These are phyloP conservation scores for Frieseomelitta varia DNA, from an alignment of 1,140 invertebrate genomes.

Conservation along the genomic window DNA sequence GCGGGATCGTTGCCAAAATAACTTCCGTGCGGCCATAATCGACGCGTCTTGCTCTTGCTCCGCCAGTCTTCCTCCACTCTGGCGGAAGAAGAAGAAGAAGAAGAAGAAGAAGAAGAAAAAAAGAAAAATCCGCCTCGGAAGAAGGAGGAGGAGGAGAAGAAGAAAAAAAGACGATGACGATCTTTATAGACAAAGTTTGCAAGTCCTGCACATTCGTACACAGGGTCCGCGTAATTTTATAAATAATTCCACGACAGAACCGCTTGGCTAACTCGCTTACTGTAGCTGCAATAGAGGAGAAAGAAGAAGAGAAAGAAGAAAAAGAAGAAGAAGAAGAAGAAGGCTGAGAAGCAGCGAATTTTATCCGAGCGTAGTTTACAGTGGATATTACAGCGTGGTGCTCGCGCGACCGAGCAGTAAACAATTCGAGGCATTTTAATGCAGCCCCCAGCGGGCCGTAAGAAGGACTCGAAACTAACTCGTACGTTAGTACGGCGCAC, in stretches of 20 bases:
- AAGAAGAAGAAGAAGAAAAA: neutral
- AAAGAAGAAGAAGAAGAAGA: neutral
- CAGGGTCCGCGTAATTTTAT: constrained; percentile 47
- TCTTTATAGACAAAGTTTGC: constrained; percentile 59
- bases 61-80: neutral
- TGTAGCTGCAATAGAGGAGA: neutral
- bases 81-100: neutral
- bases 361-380: constrained; percentile 66
- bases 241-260: constrained; percentile 50
- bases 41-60: neutral
- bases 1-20: constrained; percentile 45
- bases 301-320: neutral
- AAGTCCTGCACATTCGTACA: constrained; percentile 26
- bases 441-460: constrained; percentile 65
- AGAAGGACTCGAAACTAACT: constrained; percentile 64
- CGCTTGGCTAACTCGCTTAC: neutral
- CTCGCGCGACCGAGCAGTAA: constrained; percentile 54
- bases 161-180: constrained; percentile 16
- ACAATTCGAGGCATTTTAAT: constrained; percentile 74
- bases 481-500: constrained; percentile 36
- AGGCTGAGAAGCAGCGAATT: constrained; percentile 14
- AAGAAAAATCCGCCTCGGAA: neutral
- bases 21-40: constrained; percentile 3
- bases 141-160: neutral
- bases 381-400: constrained; percentile 61